Evolutionary conservation across 53 echinoderm and acorn worm genomes (phyloP).

Genomic region (Paracentrotus lividus): DNA sequence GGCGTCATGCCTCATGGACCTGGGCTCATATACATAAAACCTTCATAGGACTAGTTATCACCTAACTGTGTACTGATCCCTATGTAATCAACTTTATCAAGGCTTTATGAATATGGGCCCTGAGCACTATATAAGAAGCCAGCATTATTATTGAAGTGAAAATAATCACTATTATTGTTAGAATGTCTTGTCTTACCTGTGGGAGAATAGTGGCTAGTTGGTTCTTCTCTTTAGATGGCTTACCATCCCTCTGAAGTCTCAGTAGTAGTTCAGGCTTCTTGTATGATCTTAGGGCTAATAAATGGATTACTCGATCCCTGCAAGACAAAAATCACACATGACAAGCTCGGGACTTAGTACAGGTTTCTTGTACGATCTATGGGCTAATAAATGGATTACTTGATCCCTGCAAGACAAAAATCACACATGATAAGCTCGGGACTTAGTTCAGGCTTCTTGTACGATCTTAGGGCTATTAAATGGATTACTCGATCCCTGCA

Average conservation of each 20-base stretch:
- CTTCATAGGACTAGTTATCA: too few species aligned
- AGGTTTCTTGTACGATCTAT: constrained; percentile 93
- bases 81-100: too few species aligned
- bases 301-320: constrained; percentile 96
- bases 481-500: constrained; percentile 94
- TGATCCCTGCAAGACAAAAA: constrained; percentile 91
- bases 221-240: constrained; percentile 84
- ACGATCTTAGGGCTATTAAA: constrained; percentile 89
- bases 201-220: constrained; percentile 81
- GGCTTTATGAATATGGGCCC: too few species aligned
- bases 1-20: too few species aligned
- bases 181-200: constrained; percentile 78
- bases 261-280: constrained; percentile 94
- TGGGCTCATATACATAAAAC: too few species aligned
- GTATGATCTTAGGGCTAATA: constrained; percentile 92
- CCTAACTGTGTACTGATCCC: too few species aligned
- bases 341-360: too few species aligned
- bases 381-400: constrained; percentile 91
- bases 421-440: too few species aligned
- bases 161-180: too few species aligned
- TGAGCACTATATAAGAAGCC: too few species aligned
- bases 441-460: constrained; percentile 95
- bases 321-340: too few species aligned
- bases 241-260: constrained; percentile 86
- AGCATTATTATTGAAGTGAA: too few species aligned